A percentile compares a stretch with the other conserved stretches of the same genome.
These are phyloP conservation scores for Latheticus oryzae DNA, from an alignment of 2,888 invertebrate genomes.

Conservation along the genomic window DNA sequence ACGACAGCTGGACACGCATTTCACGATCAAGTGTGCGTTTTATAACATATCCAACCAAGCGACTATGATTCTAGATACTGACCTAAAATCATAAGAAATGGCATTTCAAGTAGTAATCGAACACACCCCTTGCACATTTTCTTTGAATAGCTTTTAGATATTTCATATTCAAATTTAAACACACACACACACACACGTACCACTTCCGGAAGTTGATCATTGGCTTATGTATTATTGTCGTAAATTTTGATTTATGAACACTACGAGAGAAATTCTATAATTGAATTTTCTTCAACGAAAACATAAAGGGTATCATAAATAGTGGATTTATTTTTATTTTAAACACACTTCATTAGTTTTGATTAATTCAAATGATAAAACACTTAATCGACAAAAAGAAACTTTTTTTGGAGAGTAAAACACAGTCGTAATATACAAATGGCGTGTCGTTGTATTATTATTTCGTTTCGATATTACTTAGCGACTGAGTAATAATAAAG, in stretches of 20 bases:
- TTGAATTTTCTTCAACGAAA: conserved; percentile 26
- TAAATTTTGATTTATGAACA: conserved; percentile 26
- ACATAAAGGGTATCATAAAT: no score
- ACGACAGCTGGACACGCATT: conserved; percentile 4
- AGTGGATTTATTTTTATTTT: no score
- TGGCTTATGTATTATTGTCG: conserved; percentile 19
- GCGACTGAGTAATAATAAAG: no score
- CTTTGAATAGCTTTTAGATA: no score
- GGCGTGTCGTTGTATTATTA: conserved; percentile 23
- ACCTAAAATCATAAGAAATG: no score
- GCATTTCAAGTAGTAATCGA: no score
- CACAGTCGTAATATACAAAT: conserved; percentile 22
- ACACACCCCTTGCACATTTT: no score
- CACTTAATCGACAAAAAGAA: conserved; percentile 12
- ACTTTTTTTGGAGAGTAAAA: conserved; percentile 7
- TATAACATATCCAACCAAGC: no score
- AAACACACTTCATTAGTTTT: not conserved
- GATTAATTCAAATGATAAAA: conserved; percentile 16
- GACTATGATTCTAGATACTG: no score
- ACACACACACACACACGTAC: no score
- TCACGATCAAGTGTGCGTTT: no score
- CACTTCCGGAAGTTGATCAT: conserved; percentile 22
- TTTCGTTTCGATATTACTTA: conserved; percentile 26
- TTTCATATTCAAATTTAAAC: no score
- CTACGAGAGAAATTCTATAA: conserved; percentile 27